Evolutionary conservation across 2,888 invertebrate genomes (phyloP), one percentile per base, ranked within the genome.

Genomic region (Itoplectis maculator): DNA sequence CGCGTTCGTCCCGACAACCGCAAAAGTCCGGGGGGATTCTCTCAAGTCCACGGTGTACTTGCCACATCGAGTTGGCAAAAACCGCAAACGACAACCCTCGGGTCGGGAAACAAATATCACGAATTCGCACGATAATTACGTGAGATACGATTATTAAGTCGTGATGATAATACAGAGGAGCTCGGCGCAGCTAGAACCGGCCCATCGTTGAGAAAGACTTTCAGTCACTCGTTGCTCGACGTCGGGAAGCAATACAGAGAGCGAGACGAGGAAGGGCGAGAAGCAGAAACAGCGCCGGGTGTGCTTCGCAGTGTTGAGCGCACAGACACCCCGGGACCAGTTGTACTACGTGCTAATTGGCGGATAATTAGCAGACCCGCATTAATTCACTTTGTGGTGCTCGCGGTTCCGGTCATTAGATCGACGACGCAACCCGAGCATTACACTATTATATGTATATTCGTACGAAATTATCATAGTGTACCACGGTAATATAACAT

Each of bases 81-180:
- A 73, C 83, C 83, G 69, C 83, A 80, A 82, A 80, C 82, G 76
- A 79, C 79, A 59, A 79, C 66, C 79, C 79, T 79, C 79, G 81
- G 29, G 74, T n/a, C 29, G 29, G 49, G 29, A 29, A 72, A 68
- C 49, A 84, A 88, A 88, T 88, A 88, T 88, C 86, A 85, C 88
- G 88, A 90, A 90, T 89, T 90, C 87, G 88, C 89, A 88, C 88
- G 88, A 88, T 89, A 90, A 90, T 92, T 90, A 89, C 86, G 84
- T 69, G 81, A 66, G 87, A 88, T 88, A 88, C 87, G 85, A 87
- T 88, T 88, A 88, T 88, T 86, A 88, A 89, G 84, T 87, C 87
- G 83, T 84, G 87, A 85, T 87, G 86, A 88, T 87, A 85, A 87
- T 85, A 83, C 49, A 59, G 56, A 70, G 68, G 7, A 42, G 51